Evolutionary conservation across 2,797 vertebrate genomes (phyloP).

Genomic region (Sebastes nivosus): DNA sequence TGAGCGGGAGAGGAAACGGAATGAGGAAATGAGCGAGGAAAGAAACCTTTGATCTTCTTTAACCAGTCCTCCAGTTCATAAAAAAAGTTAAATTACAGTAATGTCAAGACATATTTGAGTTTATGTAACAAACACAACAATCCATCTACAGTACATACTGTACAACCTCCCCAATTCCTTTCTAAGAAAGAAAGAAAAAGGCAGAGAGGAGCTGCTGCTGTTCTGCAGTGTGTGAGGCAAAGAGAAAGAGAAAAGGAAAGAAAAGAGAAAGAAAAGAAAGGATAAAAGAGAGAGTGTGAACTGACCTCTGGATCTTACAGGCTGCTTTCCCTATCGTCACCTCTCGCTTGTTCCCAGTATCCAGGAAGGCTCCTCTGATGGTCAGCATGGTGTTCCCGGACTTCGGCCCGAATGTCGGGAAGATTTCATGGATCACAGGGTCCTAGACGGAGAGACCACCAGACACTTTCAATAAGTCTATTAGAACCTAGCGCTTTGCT

Average conservation of each 20-base stretch:
- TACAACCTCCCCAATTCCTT: background rate
- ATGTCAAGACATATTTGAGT: background rate
- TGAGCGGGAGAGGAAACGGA: background rate
- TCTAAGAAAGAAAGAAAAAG: background rate
- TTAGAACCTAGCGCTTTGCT: accelerated
- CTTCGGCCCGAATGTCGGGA: conserved; percentile 91
- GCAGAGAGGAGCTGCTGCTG: background rate
- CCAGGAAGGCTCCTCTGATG: conserved; percentile 87
- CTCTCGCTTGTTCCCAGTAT: conserved; percentile 87
- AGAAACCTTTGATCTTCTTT: background rate
- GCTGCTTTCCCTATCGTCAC: conserved; percentile 84
- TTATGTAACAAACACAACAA: background rate
- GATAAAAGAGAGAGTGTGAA: background rate
- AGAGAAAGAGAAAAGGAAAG: accelerated
- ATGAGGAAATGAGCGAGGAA: background rate
- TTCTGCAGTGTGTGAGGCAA: background rate
- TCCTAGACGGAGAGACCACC: conserved; percentile 78
- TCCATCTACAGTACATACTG: background rate
- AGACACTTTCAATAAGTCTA: background rate
- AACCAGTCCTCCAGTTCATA: background rate
- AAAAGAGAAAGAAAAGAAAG: background rate
- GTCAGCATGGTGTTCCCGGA: conserved; percentile 93
- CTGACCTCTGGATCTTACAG: conserved; percentile 82
- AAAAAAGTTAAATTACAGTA: background rate
- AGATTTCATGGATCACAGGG: conserved; percentile 89